Percentiles rank a stretch among this genome's conserved stretches.
These are phyloP conservation scores for Lottia scabra DNA, from an alignment of 2,888 invertebrate species.

Conservation along the genomic window DNA sequence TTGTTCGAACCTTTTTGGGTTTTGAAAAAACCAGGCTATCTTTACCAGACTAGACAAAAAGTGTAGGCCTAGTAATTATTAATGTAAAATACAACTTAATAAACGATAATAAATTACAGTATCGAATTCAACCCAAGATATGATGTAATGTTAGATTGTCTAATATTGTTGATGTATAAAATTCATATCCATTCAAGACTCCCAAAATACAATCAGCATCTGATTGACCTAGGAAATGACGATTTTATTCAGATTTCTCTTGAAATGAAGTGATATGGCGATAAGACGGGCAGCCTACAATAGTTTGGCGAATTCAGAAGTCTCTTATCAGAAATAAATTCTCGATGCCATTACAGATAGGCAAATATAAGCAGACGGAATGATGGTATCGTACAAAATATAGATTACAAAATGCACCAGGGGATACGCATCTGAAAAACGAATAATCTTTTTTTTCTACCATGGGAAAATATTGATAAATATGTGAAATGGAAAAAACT, in stretches of 20 bases:
- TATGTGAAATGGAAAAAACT: background rate
- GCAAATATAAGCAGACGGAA: slow-evolving; percentile 1
- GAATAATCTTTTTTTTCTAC: slow-evolving; percentile 2
- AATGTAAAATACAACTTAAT: no score
- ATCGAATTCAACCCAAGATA: no score
- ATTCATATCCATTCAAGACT: no score
- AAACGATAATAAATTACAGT: no score
- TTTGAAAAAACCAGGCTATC: no score
- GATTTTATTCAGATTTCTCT: background rate
- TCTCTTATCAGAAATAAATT: background rate
- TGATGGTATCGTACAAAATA: background rate
- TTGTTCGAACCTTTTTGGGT: no score
- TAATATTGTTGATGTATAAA: no score
- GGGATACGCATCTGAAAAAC: slow-evolving; percentile 4
- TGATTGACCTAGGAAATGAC: no score
- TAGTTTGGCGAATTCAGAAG: slow-evolving; percentile 6
- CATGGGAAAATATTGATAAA: slow-evolving; percentile 6
- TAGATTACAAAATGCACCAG: slow-evolving; percentile 6
- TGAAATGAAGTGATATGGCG: background rate
- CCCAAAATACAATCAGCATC: no score
- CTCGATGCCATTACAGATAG: slow-evolving; percentile 4
- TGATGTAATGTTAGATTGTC: no score
- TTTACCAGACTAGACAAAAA: no score
- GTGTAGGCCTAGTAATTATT: no score
- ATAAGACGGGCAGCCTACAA: background rate